Evolutionary conservation across 2,113 vertebrate genomes (phyloP).

Genomic region (Pteronura brasiliensis): DNA sequence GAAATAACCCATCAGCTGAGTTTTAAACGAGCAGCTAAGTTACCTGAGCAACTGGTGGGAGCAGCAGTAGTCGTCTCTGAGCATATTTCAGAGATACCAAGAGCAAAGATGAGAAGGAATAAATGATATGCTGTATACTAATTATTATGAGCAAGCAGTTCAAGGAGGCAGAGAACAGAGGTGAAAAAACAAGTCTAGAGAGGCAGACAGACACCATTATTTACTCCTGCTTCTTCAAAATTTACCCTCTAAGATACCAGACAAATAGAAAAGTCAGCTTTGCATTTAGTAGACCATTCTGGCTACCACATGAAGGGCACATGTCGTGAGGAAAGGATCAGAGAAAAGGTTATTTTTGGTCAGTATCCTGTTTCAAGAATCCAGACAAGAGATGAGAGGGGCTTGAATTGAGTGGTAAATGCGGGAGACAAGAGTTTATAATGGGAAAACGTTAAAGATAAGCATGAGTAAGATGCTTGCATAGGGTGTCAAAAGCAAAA

Average conservation of each 20-base stretch:
- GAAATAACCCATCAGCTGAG: neutral
- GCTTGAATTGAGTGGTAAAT: neutral
- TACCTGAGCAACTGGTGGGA: neutral
- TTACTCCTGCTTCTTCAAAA: neutral
- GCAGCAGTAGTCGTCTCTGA: neutral
- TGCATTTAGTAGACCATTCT: neutral
- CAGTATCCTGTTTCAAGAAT: neutral
- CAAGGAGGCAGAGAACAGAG: neutral
- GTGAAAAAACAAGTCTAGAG: neutral
- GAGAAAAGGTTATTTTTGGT: neutral
- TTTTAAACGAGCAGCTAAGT: neutral
- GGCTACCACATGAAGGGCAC: neutral
- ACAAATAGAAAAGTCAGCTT: neutral
- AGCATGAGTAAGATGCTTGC: neutral
- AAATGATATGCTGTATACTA: neutral
- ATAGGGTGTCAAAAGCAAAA: neutral
- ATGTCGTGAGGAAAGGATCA: slow-evolving; percentile 16
- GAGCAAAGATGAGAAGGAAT: neutral
- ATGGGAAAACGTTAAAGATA: neutral
- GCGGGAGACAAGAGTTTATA: neutral
- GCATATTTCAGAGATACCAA: neutral
- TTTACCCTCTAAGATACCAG: neutral
- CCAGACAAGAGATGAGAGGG: neutral
- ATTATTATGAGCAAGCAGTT: neutral
- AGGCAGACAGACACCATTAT: neutral